Conservation (phyloP, 1,140 invertebrate genomes). For the Lineus longissimus region DNA sequence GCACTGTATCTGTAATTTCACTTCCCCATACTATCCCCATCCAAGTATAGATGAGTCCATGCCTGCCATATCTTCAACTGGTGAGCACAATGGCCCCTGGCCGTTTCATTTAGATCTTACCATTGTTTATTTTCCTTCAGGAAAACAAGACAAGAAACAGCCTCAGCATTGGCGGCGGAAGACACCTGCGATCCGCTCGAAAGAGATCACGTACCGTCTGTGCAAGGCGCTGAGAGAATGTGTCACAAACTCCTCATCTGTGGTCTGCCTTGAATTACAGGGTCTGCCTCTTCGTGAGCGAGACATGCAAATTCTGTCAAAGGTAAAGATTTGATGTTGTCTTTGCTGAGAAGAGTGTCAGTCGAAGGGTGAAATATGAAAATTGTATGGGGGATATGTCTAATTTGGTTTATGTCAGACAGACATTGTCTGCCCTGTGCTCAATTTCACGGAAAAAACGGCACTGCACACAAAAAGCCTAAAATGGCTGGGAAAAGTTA, state of each 20-base stretch:
- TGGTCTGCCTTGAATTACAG: slow-evolving; percentile 46
- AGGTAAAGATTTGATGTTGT: slow-evolving; percentile 25
- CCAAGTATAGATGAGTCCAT: too few species aligned
- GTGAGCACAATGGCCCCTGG: too few species aligned
- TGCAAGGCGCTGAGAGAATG: slow-evolving; percentile 50
- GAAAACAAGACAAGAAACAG: too few species aligned
- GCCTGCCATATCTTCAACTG: too few species aligned
- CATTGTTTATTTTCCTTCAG: too few species aligned
- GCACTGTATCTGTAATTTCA: too few species aligned
- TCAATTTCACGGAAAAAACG: too few species aligned
- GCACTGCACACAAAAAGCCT: too few species aligned
- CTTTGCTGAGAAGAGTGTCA: neutral
- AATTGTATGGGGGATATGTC: neutral
- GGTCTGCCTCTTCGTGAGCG: slow-evolving; percentile 46
- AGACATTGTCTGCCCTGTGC: neutral
- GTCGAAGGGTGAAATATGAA: neutral
- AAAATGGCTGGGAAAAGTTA: too few species aligned
- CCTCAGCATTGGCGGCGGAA: slow-evolving; percentile 28
- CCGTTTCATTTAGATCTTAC: too few species aligned
- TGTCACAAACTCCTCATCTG: slow-evolving; percentile 33
- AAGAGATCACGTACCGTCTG: slow-evolving; percentile 50
- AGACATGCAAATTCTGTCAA: slow-evolving; percentile 41
- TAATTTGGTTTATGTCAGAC: neutral
- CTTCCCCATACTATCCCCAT: too few species aligned
- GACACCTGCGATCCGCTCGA: slow-evolving; percentile 46